Conservation (phyloP, 2,888 invertebrate genomes). For the Leptopilina drosophilae region DNA sequence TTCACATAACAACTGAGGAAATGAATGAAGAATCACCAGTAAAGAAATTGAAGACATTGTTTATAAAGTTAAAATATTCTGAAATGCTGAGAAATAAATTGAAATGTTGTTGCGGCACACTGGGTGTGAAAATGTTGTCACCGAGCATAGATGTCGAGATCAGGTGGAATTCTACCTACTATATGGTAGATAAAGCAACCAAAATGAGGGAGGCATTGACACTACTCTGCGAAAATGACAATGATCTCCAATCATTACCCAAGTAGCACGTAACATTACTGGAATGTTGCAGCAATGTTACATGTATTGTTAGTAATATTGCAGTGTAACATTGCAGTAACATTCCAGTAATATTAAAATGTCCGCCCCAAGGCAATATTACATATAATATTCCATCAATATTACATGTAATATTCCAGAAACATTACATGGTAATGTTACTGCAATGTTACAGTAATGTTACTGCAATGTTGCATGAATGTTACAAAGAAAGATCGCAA, state of each 20-base stretch:
- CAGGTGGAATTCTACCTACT: background rate
- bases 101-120: slow-evolving; percentile 47
- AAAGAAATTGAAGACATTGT: slow-evolving; percentile 43
- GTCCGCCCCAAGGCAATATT: too few species aligned
- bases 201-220: slow-evolving; percentile 44
- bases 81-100: slow-evolving; percentile 51
- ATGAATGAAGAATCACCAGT: slow-evolving; percentile 33
- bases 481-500: too few species aligned
- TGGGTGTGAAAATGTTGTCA: slow-evolving; percentile 41
- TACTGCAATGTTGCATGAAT: too few species aligned
- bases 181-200: slow-evolving; percentile 49
- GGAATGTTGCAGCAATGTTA: too few species aligned
- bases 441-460: too few species aligned
- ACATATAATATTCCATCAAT: too few species aligned
- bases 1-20: slow-evolving; percentile 16
- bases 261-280: too few species aligned
- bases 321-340: too few species aligned
- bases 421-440: too few species aligned
- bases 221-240: slow-evolving; percentile 4
- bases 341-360: too few species aligned
- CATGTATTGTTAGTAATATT: too few species aligned
- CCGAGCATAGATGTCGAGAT: slow-evolving; percentile 49
- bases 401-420: too few species aligned
- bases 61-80: slow-evolving; percentile 47
- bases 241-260: background rate